Base-by-base conservation (phyloP, 2,888 invertebrate species). In the Melanchra persicariae region DNA sequence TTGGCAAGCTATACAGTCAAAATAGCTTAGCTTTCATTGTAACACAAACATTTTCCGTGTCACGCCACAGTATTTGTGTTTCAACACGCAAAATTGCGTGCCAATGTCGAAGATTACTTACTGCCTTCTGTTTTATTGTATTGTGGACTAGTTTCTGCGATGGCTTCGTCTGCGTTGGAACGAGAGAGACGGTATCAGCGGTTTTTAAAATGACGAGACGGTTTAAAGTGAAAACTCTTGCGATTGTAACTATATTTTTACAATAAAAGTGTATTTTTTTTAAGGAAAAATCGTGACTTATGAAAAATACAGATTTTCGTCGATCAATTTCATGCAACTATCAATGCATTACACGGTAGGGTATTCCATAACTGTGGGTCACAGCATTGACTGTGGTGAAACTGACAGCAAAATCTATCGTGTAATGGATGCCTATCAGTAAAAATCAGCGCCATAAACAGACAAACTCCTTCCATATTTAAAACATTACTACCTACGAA, bases 11-110 rank as follows among this genome's bases (percentile, higher is more conserved):
- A n/a, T 22, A 55, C 12, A 55, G 30, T 19, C 0, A 24, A 47
- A 19, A 70, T 45, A 67, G 58, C 59, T 19, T 68, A 68, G 69
- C 84, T 61, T 67, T 0, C 0, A n/a, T 24, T 80, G 17, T 9
- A 0, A 0, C 10, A 64, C 61, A 19, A 19, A 7, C 1, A 24
- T 30, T 26, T 79, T 57, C 7, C 79, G 64, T 83, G 84, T 57
- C 43, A 19, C 17, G 34, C 47, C n/a, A 30, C 43, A 54, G 15
- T 79, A 60, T 83, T 79, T 69, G 62, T 52, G 43, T 57, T 52
- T 4, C 0, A 49, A 77, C 81, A 81, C 84, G 81, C 84, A 63
- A 81, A 81, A 68, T 77, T 57, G 84, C 81, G 81, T 81, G 81
- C 61, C 66, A 62, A 83, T 66, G 54, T 26, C 45, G 54, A 55